These are phyloP conservation scores for Stictocephala bisonia DNA, from an alignment of 2,888 invertebrate species.

Conservation along the genomic window DNA sequence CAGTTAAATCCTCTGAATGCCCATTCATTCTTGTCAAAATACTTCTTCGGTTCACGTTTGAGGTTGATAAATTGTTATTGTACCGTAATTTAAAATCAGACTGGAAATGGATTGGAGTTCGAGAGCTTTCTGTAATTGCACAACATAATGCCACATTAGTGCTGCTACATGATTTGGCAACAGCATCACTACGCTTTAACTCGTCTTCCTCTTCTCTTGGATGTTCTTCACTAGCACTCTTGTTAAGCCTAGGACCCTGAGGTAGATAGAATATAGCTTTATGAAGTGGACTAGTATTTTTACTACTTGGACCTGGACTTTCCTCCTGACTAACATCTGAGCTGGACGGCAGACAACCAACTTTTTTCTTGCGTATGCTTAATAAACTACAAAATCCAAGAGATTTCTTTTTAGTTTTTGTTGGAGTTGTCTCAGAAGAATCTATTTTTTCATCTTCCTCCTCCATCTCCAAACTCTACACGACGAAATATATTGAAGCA, in stretches of 20 bases:
- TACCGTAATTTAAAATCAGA: conserved; percentile 55
- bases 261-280: conserved; percentile 1
- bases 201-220: neutral
- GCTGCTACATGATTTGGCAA: conserved; percentile 41
- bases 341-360: conserved; percentile 63
- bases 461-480: no score
- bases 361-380: conserved; percentile 64
- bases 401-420: conserved; percentile 64
- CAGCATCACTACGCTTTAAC: conserved; percentile 36
- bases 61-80: conserved; percentile 42
- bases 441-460: conserved; percentile 20
- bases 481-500: no score
- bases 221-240: conserved; percentile 22
- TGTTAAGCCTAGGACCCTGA: neutral
- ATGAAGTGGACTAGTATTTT: conserved; percentile 17
- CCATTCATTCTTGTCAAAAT: conserved; percentile 48
- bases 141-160: conserved; percentile 63
- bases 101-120: conserved; percentile 64
- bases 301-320: conserved; percentile 4
- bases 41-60: conserved; percentile 46
- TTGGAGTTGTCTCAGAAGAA: conserved; percentile 5
- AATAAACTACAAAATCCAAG: conserved; percentile 63
- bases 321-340: conserved; percentile 56
- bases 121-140: conserved; percentile 65
- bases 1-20: conserved; percentile 45